phyloP scores from a whole-genome alignment of 2,113 vertebrate genomes.

The Paratilapia polleni region DNA sequence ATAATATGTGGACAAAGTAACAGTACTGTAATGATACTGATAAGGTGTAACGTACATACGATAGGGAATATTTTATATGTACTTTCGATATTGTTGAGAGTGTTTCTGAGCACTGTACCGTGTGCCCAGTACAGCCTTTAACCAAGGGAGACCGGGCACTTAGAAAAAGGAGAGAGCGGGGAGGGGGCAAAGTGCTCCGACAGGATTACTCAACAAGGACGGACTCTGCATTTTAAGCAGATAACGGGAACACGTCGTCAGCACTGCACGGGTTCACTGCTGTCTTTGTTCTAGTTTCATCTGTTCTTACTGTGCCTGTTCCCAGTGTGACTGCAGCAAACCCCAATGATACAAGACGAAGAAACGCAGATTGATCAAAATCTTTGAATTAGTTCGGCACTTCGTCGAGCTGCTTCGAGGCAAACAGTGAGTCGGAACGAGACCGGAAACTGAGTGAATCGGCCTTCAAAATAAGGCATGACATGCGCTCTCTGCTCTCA shows the following conservation, averaged over 20 bases:
- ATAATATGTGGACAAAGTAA: no score
- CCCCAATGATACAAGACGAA: accelerated
- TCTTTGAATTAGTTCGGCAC: not conserved
- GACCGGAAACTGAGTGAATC: not conserved
- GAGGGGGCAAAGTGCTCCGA: not conserved
- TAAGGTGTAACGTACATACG: no score
- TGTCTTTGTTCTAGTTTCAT: accelerated
- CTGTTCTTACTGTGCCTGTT: not conserved
- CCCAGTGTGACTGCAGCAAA: not conserved
- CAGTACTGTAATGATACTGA: no score
- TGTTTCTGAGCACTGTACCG: accelerated
- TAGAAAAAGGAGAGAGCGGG: not conserved
- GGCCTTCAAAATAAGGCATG: conserved; percentile 34
- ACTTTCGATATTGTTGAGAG: accelerated
- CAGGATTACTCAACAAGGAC: not conserved
- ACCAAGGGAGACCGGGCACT: not conserved
- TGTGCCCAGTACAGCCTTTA: not conserved
- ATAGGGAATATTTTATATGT: no score
- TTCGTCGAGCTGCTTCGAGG: not conserved
- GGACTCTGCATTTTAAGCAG: conserved; percentile 21
- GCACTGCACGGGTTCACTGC: not conserved
- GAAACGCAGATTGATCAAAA: no score
- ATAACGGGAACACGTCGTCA: not conserved
- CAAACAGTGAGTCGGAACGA: not conserved
- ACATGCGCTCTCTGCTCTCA: not conserved